Percentiles rank a stretch among this genome's conserved stretches.
Conservation (phyloP, 2,888 invertebrate genomes). For the Lycophotia porphyrea region DNA sequence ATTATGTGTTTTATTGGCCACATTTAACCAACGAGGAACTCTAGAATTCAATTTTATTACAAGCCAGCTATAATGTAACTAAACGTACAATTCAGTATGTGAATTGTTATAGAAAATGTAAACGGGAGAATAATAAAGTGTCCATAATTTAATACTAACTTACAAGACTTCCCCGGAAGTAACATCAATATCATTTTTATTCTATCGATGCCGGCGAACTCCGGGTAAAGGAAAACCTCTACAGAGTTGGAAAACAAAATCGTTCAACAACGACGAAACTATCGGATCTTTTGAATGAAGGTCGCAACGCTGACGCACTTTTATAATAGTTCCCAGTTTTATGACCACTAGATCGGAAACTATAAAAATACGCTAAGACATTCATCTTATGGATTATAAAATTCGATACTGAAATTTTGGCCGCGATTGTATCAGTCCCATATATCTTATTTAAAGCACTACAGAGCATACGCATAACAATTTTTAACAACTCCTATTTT, state of each 20-base stretch:
- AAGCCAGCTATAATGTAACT: neutral
- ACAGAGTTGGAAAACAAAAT: conserved; percentile 49
- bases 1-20: conserved; percentile 57
- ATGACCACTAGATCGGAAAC: conserved; percentile 81
- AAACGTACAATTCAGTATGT: neutral
- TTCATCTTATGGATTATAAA: conserved; percentile 73
- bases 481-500: conserved; percentile 42
- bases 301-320: conserved; percentile 80
- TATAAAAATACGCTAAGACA: conserved; percentile 80
- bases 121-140: conserved; percentile 5
- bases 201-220: conserved; percentile 8
- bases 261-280: conserved; percentile 46
- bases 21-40: conserved; percentile 44
- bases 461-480: conserved; percentile 31
- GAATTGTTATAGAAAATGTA: neutral
- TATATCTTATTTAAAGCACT: conserved; percentile 57
- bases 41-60: conserved; percentile 45
- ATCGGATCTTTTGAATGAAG: conserved; percentile 68
- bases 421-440: conserved; percentile 42
- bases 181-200: conserved; percentile 37
- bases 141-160: conserved; percentile 37
- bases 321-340: conserved; percentile 78
- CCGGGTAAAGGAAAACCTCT: conserved; percentile 28
- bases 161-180: conserved; percentile 33
- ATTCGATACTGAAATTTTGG: conserved; percentile 66